Percentiles rank a stretch among this genome's conserved stretches.
Conservation (phyloP, 35 echinoderm and acorn worm species). For the Antedon bifida region DNA sequence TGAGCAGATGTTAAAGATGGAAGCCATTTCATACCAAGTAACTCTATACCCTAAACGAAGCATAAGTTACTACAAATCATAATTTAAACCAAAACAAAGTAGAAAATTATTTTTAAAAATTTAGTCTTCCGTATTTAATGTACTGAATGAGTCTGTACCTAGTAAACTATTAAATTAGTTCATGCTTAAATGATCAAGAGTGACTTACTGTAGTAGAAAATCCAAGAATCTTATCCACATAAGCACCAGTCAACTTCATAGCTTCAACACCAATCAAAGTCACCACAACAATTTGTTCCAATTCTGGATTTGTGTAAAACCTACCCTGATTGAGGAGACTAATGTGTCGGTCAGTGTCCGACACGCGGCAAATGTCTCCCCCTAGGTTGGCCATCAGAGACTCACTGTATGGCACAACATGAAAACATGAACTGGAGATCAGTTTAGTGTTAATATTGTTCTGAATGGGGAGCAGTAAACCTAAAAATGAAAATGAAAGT, state of each 20-base stretch:
- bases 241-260: constrained; percentile 48
- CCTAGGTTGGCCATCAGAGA: constrained; percentile 46
- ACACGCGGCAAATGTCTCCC: constrained; percentile 57
- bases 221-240: constrained; percentile 55
- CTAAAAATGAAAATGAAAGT: constrained; percentile 17
- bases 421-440: constrained; percentile 52
- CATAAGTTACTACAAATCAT: too few species aligned
- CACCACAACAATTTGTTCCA: constrained; percentile 80
- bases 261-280: constrained; percentile 54
- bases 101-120: too few species aligned
- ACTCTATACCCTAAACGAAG: constrained; percentile 23
- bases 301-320: constrained; percentile 87
- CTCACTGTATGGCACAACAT: constrained; percentile 61
- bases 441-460: constrained; percentile 25
- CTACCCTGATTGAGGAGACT: constrained; percentile 18
- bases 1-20: constrained; percentile 55
- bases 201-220: constrained; percentile 23
- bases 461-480: constrained; percentile 46
- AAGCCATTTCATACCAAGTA: constrained; percentile 85
- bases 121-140: too few species aligned
- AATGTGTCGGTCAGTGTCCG: constrained; percentile 27
- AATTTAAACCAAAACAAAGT: too few species aligned
- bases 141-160: too few species aligned
- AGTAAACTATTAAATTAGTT: too few species aligned
- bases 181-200: too few species aligned